These are phyloP conservation scores for Rhynchonycteris naso DNA, from an alignment of 2,797 vertebrate species.

Conservation along the genomic window DNA sequence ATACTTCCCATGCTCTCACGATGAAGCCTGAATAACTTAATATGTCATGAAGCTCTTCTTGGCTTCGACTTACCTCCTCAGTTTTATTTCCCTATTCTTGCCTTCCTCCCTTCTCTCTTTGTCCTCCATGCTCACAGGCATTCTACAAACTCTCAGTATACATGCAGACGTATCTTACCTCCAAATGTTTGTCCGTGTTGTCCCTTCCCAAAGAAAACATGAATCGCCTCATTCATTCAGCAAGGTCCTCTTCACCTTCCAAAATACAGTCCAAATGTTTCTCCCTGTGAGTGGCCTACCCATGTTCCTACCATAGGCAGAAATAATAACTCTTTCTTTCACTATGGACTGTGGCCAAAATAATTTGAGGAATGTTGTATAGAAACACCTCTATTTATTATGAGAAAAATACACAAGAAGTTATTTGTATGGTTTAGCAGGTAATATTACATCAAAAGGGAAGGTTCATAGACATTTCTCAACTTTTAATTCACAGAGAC, in stretches of 20 bases:
- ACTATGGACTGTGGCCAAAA: not conserved
- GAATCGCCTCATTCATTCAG: not conserved
- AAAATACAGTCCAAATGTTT: not conserved
- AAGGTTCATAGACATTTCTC: not conserved
- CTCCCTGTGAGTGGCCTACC: not conserved
- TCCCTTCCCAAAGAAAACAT: not conserved
- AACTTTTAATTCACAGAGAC: conserved; percentile 53
- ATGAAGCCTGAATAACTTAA: not conserved
- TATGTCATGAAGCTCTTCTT: not conserved
- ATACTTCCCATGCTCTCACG: not conserved
- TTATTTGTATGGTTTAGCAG: conserved; percentile 47
- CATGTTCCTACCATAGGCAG: not conserved
- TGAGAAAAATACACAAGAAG: conserved; percentile 22
- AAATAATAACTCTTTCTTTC: not conserved
- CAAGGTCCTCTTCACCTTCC: not conserved
- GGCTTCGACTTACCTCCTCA: not conserved
- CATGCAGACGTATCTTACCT: not conserved
- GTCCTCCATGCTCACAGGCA: not conserved
- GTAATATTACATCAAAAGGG: not conserved
- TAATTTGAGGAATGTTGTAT: not conserved
- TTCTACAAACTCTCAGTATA: not conserved
- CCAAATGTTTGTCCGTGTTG: not conserved
- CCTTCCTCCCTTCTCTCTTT: not conserved
- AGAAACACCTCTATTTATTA: conserved; percentile 54
- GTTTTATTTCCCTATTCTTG: not conserved